Base-by-base conservation (phyloP, 2,888 invertebrate species). In the Drosophila silvestris region DNA sequence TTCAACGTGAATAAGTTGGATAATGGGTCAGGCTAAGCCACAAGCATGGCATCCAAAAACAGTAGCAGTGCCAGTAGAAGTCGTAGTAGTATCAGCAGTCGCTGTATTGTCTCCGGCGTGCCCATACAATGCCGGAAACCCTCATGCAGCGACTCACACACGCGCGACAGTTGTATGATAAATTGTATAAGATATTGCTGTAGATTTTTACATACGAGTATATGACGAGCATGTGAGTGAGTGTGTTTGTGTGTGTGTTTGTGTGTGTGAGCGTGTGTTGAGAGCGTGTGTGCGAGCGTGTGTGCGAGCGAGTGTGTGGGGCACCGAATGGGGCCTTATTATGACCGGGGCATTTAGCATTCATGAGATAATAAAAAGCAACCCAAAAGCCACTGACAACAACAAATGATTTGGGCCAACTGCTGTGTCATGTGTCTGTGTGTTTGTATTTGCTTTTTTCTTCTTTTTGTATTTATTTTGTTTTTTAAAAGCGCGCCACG, bases 1-100 rank as follows among this genome's bases (percentile, higher is more conserved):
- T 88, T 90, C 85, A 88, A 85, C 85, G 84, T 89, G 86, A 82
- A 82, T 90, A 87, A 87, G 91, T 87, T 81, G 87, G 74, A 90
- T 87, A 87, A 87, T 87, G 86, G 87, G 87, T 87, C 87, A 87
- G 89, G 76, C 87, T 89, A 86, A 90, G 90, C 89, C 85, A 79
- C 85, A 88, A 88, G 90, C 79, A 79, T 41, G 58, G 32, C 58
- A 71, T 66, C 90, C 59, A 69, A 70, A 70, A 33, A 52, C 22
- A 53, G 53, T 35, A 22, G 33, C 16, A 22, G 53, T 1, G 41
- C 2, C 2, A 37, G 37, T 16, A 37, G 41, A 9, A 41, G 41
- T n/a, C 19, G 26, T 37, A 14, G 19, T 28, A n/a, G 28, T 7
- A 39, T 26, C 47, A 39, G 28, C 75, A 85, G 81, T 83, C 69